Evolutionary conservation across 2,113 vertebrate genomes (phyloP).

Genomic region (Alethe diademata): DNA sequence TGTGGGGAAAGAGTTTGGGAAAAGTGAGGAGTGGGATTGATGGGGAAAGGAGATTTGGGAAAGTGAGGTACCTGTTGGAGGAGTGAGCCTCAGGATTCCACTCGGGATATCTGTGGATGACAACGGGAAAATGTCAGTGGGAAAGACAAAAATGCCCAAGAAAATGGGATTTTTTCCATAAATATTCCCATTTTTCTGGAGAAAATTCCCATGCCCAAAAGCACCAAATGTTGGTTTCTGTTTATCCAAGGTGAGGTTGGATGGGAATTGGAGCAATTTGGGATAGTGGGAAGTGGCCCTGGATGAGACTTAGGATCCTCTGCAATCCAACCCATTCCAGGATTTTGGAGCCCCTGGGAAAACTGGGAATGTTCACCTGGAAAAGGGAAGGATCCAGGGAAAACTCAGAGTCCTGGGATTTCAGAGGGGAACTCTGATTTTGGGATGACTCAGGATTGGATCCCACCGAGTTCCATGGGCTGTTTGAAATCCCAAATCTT

Average conservation of each 20-base stretch:
- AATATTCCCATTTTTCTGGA: too few relatives aligned
- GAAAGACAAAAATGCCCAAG: accelerated
- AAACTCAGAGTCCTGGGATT: too few relatives aligned
- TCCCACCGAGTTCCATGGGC: too few relatives aligned
- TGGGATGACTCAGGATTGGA: too few relatives aligned
- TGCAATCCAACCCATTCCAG: background rate
- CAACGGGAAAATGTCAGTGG: background rate
- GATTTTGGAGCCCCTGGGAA: background rate
- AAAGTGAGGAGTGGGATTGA: too few relatives aligned
- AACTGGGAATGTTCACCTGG: background rate
- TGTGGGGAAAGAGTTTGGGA: too few relatives aligned
- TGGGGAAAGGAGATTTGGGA: too few relatives aligned
- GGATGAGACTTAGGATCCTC: background rate
- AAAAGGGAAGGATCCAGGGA: background rate
- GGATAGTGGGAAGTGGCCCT: background rate
- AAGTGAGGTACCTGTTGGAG: constrained; percentile 70
- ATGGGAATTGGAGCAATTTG: background rate
- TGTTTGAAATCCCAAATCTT: too few relatives aligned
- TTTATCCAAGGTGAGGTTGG: background rate
- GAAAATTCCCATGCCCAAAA: background rate
- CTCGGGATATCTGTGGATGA: constrained; percentile 79
- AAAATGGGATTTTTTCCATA: background rate
- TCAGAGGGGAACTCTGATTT: too few relatives aligned
- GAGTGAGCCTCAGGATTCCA: constrained; percentile 84
- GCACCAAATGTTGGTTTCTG: too few relatives aligned